Percentiles rank a stretch among this genome's conserved stretches.
These are phyloP conservation scores for Cyrtonyx montezumae DNA, from an alignment of 2,113 vertebrate species.

Conservation along the genomic window DNA sequence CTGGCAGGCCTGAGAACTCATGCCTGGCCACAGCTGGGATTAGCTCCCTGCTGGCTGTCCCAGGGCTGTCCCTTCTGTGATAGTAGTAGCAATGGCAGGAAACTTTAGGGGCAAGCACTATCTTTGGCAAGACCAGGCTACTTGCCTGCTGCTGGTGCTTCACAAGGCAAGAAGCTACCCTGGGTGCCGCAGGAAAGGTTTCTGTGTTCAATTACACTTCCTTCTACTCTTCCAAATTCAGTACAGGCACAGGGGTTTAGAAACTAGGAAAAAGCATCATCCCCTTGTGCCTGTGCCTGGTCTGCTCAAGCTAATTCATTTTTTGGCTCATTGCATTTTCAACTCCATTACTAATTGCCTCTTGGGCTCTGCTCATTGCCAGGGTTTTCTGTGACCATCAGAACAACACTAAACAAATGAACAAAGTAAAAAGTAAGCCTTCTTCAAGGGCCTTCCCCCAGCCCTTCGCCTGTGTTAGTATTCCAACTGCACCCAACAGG, in stretches of 20 bases:
- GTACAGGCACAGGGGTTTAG: slow-evolving; percentile 20
- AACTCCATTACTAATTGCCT: slow-evolving; percentile 66
- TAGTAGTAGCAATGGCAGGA: background rate
- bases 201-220: background rate
- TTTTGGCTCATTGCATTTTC: slow-evolving; percentile 71
- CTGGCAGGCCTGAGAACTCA: accelerated
- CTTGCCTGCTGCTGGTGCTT: background rate
- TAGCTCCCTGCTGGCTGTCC: background rate
- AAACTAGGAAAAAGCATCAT: slow-evolving; percentile 50
- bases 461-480: slow-evolving; percentile 46
- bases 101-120: accelerated
- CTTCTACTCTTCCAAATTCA: background rate
- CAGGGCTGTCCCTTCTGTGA: background rate
- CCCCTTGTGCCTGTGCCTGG: slow-evolving; percentile 37
- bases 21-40: accelerated
- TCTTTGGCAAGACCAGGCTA: background rate
- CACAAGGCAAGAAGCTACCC: background rate
- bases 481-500: slow-evolving; percentile 53
- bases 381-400: slow-evolving; percentile 61
- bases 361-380: slow-evolving; percentile 59
- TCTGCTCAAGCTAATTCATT: slow-evolving; percentile 69
- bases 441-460: slow-evolving; percentile 28
- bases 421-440: slow-evolving; percentile 61
- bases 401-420: slow-evolving; percentile 64
- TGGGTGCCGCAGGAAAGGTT: background rate